Conservation (phyloP, 2,797 vertebrate species). For the Artibeus lituratus region DNA sequence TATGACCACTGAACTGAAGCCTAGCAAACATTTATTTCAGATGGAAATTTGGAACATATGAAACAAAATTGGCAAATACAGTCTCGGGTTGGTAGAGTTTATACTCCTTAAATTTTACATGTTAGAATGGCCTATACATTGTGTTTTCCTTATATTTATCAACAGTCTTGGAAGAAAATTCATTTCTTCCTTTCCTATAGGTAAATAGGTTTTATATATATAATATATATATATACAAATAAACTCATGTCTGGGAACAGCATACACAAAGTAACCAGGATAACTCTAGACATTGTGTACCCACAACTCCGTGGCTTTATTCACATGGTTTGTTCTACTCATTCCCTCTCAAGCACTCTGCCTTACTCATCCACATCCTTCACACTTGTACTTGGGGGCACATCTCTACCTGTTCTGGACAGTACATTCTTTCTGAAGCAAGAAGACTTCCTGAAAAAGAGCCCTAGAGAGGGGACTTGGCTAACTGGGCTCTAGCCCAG, state of each 20-base stretch:
- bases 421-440: not conserved
- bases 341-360: not conserved
- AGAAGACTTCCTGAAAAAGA: not conserved
- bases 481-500: not conserved
- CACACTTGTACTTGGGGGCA: not conserved
- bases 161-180: not conserved
- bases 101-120: not conserved
- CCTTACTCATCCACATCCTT: not conserved
- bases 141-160: not conserved
- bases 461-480: not conserved
- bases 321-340: not conserved
- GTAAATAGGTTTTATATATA: not conserved
- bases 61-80: not conserved
- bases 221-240: not conserved
- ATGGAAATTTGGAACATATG: not conserved
- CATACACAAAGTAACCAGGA: not conserved
- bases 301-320: not conserved
- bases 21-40: not conserved
- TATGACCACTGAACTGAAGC: not conserved
- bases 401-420: not conserved
- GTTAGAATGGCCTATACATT: not conserved
- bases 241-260: not conserved
- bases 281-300: not conserved
- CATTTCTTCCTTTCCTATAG: not conserved
- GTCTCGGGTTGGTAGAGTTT: not conserved